These are phyloP conservation scores for Dendrocopos noguchii DNA, from an alignment of 2,113 vertebrate species.

Conservation along the genomic window DNA sequence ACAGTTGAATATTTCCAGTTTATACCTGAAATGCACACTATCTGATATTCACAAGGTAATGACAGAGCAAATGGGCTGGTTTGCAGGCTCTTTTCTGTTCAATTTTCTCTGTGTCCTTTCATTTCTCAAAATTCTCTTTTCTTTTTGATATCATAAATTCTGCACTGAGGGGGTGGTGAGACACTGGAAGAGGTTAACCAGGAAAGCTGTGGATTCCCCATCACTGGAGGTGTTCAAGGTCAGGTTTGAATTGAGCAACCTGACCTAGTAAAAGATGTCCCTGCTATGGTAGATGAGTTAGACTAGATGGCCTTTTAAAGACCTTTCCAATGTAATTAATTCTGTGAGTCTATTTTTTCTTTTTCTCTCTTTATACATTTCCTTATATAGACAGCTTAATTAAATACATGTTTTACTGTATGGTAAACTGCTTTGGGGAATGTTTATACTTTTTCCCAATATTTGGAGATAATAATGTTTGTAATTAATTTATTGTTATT, in stretches of 20 bases:
- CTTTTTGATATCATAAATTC: neutral
- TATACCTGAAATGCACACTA: neutral
- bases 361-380: neutral
- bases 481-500: neutral
- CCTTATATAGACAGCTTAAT: neutral
- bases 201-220: neutral
- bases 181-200: neutral
- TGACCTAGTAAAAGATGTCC: neutral
- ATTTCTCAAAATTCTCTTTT: neutral
- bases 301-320: neutral
- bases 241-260: fast-evolving
- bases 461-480: neutral
- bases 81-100: neutral
- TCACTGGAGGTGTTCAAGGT: neutral
- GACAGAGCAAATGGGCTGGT: neutral
- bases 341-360: neutral
- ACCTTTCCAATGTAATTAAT: neutral
- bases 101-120: neutral
- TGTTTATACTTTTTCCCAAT: neutral
- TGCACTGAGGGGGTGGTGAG: neutral
- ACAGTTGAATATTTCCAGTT: neutral
- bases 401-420: neutral
- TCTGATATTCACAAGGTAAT: neutral
- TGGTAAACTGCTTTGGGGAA: neutral
- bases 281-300: neutral